Evolutionary conservation across 2,113 vertebrate species (phyloP).

Genomic region (Isurus oxyrinchus): DNA sequence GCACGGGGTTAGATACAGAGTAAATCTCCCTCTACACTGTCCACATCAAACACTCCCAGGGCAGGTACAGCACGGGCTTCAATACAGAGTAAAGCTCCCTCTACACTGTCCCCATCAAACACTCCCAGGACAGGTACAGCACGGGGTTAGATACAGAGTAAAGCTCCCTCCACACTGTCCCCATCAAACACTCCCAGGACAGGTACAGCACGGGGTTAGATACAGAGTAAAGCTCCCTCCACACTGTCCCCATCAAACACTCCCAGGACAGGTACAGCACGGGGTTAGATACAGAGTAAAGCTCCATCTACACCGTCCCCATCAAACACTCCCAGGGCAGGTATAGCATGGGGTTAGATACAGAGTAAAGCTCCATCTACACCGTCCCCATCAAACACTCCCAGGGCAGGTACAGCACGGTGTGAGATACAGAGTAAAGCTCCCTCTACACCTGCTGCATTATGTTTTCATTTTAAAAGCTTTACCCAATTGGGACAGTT

Average conservation of each 20-base stretch:
- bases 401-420: neutral
- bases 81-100: neutral
- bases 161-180: neutral
- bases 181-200: neutral
- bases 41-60: no score
- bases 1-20: no score
- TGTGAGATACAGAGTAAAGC: neutral
- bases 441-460: neutral
- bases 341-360: neutral
- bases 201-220: no score
- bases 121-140: neutral
- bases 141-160: neutral
- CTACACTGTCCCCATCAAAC: neutral
- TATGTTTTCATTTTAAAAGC: neutral
- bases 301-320: no score
- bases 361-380: conserved; percentile 7
- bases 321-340: neutral
- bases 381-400: neutral
- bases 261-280: no score
- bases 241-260: no score
- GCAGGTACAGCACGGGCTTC: neutral
- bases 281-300: no score
- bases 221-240: no score
- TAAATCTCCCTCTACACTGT: no score
- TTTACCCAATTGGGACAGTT: neutral